phyloP scores from a whole-genome alignment of 1,140 invertebrate genomes.

The Leptinotarsa undecemlineata region DNA sequence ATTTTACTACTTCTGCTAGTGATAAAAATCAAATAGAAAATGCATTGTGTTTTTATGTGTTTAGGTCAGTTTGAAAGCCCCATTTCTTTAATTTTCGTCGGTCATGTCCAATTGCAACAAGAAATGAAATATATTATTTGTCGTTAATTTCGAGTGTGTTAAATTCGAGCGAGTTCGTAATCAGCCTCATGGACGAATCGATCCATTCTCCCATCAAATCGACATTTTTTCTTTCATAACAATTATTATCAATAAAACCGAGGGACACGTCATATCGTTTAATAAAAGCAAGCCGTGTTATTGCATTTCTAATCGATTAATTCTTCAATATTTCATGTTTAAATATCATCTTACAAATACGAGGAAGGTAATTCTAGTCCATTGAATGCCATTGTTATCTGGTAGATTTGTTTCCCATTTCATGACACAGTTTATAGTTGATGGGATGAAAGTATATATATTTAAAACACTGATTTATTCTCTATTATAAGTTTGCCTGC shows the following conservation, averaged over 20 bases:
- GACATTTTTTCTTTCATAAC: not conserved
- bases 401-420: too few species aligned
- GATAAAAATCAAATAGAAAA: too few species aligned
- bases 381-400: not conserved
- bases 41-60: too few species aligned
- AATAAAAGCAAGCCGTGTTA: not conserved
- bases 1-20: too few species aligned
- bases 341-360: not conserved
- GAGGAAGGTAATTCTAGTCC: not conserved
- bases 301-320: constrained; percentile 8
- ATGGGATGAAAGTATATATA: too few species aligned
- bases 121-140: too few species aligned
- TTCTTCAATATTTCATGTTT: not conserved
- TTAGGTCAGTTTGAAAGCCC: too few species aligned
- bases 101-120: too few species aligned
- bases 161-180: not conserved
- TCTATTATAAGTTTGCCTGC: too few species aligned
- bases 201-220: not conserved
- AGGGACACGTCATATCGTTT: not conserved
- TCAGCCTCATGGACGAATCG: not conserved
- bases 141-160: not conserved
- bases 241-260: not conserved
- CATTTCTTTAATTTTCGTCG: too few species aligned
- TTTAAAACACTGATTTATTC: too few species aligned
- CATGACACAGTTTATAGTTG: too few species aligned